Percentiles rank a stretch among this genome's conserved stretches.
Conservation (phyloP, 2,797 vertebrate genomes). For the Phoebastria nigripes region DNA sequence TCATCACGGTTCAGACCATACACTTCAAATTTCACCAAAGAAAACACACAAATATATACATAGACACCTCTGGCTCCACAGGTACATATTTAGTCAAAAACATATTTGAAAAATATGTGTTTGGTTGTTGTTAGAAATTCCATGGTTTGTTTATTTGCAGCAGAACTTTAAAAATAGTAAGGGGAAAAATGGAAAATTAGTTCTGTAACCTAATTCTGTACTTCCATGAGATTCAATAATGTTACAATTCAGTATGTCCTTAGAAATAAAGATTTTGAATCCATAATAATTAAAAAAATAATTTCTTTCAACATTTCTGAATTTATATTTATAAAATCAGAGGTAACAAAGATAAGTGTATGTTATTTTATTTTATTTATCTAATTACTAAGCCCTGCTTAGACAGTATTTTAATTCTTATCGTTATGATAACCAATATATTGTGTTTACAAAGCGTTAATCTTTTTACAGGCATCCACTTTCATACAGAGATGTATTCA, state of each 20-base stretch:
- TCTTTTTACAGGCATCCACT: not conserved
- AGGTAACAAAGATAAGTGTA: not conserved
- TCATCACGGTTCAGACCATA: not conserved
- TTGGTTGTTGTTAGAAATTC: not conserved
- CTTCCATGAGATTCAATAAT: not conserved
- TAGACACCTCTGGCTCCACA: fast-evolving
- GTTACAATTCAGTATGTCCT: not conserved
- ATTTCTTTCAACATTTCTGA: not conserved
- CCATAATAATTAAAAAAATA: not conserved
- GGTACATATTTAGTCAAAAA: not conserved
- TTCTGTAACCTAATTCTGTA: not conserved
- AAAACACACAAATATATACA: not conserved
- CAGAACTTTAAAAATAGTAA: not conserved
- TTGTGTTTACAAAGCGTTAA: not conserved
- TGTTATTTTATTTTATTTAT: not conserved
- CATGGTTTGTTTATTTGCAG: not conserved
- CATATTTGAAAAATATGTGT: not conserved
- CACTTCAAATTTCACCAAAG: not conserved
- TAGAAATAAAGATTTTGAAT: not conserved
- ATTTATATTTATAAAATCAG: not conserved
- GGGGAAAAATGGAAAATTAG: not conserved
- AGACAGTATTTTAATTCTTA: not conserved
- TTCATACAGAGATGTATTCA: not conserved
- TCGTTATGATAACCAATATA: not conserved
- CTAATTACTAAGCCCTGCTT: not conserved